These are phyloP conservation scores for Axea sp. DNA, from an alignment of 2,888 invertebrate species.

Conservation along the genomic window DNA sequence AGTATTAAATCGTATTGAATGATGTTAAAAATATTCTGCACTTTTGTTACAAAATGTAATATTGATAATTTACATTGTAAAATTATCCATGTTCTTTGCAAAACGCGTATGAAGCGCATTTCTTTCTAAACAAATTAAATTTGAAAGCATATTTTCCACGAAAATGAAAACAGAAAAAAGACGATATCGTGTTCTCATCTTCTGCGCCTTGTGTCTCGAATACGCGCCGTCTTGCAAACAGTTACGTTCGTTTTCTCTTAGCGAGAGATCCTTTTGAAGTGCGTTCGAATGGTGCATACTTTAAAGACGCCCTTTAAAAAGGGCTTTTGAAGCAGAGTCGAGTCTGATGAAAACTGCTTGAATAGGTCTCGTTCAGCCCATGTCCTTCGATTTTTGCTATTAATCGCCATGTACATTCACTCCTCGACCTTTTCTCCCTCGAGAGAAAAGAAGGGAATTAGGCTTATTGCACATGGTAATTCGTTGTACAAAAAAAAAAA, in stretches of 20 bases:
- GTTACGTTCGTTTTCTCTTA: slow-evolving; percentile 56
- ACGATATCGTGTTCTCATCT: slow-evolving; percentile 10
- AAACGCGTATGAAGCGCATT: no score
- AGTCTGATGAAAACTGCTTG: slow-evolving; percentile 56
- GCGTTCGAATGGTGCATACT: slow-evolving; percentile 54
- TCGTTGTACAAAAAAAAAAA: slow-evolving; percentile 25
- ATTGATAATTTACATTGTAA: no score
- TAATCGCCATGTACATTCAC: slow-evolving; percentile 35
- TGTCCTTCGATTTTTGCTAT: slow-evolving; percentile 58
- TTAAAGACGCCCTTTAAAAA: slow-evolving; percentile 56
- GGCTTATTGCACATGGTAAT: slow-evolving; percentile 18
- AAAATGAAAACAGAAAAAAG: no score
- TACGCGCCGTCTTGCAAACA: slow-evolving; percentile 45
- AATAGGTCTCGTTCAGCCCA: slow-evolving; percentile 51
- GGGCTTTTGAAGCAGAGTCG: slow-evolving; percentile 51
- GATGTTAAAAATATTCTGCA: no score
- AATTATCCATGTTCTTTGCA: no score
- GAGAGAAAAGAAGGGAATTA: slow-evolving; percentile 13
- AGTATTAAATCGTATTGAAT: no score
- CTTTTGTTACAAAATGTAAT: no score
- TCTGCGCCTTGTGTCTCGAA: slow-evolving; percentile 40
- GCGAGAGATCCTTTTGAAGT: slow-evolving; percentile 57
- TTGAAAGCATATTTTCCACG: not conserved
- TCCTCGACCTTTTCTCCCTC: slow-evolving; percentile 20
- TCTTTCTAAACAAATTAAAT: not conserved